Percentiles rank a stretch among this genome's conserved stretches.
These are phyloP conservation scores for Tetranychus urticae DNA, from an alignment of 1,140 invertebrate species.

Conservation along the genomic window DNA sequence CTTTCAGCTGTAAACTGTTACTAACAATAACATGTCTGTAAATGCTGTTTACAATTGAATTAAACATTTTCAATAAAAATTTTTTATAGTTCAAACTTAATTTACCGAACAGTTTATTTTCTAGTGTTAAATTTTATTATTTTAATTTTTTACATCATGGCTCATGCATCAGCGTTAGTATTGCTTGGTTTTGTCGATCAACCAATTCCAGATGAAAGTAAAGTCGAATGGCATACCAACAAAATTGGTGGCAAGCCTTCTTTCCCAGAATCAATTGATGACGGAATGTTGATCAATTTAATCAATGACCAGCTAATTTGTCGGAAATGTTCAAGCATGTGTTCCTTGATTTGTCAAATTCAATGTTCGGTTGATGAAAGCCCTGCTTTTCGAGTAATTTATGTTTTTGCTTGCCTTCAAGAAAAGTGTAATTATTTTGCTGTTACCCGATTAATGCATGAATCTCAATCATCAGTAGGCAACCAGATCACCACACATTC, in stretches of 20 bases:
- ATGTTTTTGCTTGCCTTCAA: slow-evolving; percentile 3
- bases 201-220: not conserved
- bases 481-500: not conserved
- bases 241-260: not conserved
- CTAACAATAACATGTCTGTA: too few species aligned
- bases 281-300: not conserved
- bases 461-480: not conserved
- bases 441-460: not conserved
- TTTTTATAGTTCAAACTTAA: too few species aligned
- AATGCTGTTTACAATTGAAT: not conserved
- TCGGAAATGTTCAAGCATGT: not conserved
- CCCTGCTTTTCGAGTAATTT: slow-evolving; percentile 1
- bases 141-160: not conserved
- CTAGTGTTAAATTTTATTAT: not conserved
- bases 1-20: too few species aligned
- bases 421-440: slow-evolving; percentile 1
- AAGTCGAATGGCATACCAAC: not conserved
- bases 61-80: too few species aligned
- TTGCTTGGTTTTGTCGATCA: not conserved
- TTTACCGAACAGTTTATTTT: not conserved
- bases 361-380: slow-evolving; percentile 2
- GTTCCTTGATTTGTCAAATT: slow-evolving; percentile 4
- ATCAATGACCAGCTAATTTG: not conserved
- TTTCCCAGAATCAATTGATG: not conserved
- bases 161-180: not conserved